phyloP scores from a whole-genome alignment of 2,888 invertebrate genomes.

The Pseudolycoriella hygida region DNA sequence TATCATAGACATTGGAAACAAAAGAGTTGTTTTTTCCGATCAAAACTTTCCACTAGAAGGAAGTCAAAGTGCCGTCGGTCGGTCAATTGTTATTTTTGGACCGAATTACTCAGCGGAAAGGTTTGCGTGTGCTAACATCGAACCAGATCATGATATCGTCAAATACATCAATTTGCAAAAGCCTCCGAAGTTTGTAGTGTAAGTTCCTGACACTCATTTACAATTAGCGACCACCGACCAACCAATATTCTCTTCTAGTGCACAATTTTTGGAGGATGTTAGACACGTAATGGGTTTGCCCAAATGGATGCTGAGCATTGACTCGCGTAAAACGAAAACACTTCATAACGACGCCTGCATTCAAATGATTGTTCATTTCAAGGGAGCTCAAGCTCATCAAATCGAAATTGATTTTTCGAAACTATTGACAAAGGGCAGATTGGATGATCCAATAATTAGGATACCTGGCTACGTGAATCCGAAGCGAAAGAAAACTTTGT shows the following conservation, averaged over 20 bases:
- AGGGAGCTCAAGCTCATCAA: slow-evolving; percentile 59
- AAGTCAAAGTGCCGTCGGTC: slow-evolving; percentile 56
- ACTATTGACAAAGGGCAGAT: slow-evolving; percentile 51
- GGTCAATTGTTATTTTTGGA: slow-evolving; percentile 69
- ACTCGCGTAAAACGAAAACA: slow-evolving; percentile 58
- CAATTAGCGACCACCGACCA: not conserved
- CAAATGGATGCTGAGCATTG: slow-evolving; percentile 77
- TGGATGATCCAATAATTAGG: slow-evolving; percentile 56
- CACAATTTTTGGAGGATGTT: slow-evolving; percentile 68
- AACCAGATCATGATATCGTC: slow-evolving; percentile 76
- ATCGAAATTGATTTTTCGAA: slow-evolving; percentile 62
- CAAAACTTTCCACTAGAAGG: slow-evolving; percentile 76
- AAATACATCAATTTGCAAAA: slow-evolving; percentile 76
- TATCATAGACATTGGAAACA: slow-evolving; percentile 60
- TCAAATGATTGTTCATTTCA: slow-evolving; percentile 74
- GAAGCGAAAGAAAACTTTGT: slow-evolving; percentile 51
- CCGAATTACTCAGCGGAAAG: slow-evolving; percentile 50
- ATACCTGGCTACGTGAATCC: slow-evolving; percentile 57
- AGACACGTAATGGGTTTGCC: slow-evolving; percentile 70
- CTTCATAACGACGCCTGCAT: slow-evolving; percentile 65
- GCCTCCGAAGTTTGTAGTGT: slow-evolving; percentile 78
- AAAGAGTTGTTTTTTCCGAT: slow-evolving; percentile 63
- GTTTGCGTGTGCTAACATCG: slow-evolving; percentile 82
- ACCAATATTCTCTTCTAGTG: slow-evolving; percentile 30
- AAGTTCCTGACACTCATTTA: slow-evolving; percentile 27